phyloP scores from a whole-genome alignment of 2,797 vertebrate genomes.

The Pyrrhura leucotis region DNA sequence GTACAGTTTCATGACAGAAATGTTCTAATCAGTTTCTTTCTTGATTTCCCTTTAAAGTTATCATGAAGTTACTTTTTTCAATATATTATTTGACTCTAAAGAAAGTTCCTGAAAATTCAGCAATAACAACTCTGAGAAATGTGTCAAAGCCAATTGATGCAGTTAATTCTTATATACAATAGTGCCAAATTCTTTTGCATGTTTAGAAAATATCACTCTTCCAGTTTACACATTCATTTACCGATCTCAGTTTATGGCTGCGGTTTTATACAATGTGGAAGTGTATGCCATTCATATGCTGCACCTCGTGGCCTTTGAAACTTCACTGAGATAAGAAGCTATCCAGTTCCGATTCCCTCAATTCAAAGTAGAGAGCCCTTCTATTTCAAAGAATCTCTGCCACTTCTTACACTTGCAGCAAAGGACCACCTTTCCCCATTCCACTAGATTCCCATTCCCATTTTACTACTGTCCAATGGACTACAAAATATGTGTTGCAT shows the following conservation, averaged over 20 bases:
- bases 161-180: background rate
- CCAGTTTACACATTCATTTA: background rate
- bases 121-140: background rate
- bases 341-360: background rate
- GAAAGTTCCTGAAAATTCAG: background rate
- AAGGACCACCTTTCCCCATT: background rate
- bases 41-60: background rate
- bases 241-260: background rate
- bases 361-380: background rate
- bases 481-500: background rate
- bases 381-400: background rate
- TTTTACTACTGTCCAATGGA: background rate
- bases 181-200: background rate
- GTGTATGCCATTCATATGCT: background rate
- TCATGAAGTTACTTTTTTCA: background rate
- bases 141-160: background rate
- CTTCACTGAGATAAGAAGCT: background rate
- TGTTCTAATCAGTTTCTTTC: background rate
- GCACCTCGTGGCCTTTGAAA: conserved; percentile 33
- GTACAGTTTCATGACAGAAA: background rate
- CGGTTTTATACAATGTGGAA: conserved; percentile 18
- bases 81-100: background rate
- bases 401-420: background rate
- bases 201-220: background rate
- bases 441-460: background rate